Evolutionary conservation across 2,113 vertebrate genomes (phyloP), one percentile per base, ranked within the genome.

Genomic region (Myrmophylax atrothorax): DNA sequence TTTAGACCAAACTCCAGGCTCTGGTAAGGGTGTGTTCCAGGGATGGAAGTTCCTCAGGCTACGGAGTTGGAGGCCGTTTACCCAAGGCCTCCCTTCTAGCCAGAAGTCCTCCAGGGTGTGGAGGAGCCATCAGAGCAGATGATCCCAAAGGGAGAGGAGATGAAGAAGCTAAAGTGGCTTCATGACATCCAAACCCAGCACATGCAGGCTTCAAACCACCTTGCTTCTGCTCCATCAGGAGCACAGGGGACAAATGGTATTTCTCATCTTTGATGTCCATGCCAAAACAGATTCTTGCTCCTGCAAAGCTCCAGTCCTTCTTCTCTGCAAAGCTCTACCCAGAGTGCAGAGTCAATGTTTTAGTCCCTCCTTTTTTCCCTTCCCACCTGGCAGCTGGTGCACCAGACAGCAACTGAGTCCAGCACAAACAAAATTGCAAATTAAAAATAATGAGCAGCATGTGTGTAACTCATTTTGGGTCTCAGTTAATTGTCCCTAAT

Each of bases 401-500:
- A 96, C 95, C 67, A 90, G 72, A 73, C 19, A 96, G 90, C 20
- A 93, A 87, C 89, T 16, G 84, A 94, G 87, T 90, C 60, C n/a
- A 94, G 53, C 53, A 76, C 74, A 91, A 95, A 93, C 90, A 97
- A 89, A 53, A 93, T 96, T 92, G 87, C 86, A 96, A 93, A 90
- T 96, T 94, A 91, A 97, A 98, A 97, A 96, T 97, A 97, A 98
- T 92, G 96, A 97, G 95, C 88, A 96, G 90, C 94, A 96, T 97
- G 85, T 85, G 79, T 96, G 96, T 95, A 97, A 73, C 86, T 97
- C 89, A 89, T 94, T 97, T 86, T 80, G 50, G 2, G 60, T 92
- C 95, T 96, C 76, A 80, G 79, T 85, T 98, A 98, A 97, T 97
- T 97, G 92, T 81, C 90, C 80, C 73, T 98, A 97, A 98, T 97